phyloP scores from a whole-genome alignment of 1,140 invertebrate genomes.

The Cotesia glomerata region DNA sequence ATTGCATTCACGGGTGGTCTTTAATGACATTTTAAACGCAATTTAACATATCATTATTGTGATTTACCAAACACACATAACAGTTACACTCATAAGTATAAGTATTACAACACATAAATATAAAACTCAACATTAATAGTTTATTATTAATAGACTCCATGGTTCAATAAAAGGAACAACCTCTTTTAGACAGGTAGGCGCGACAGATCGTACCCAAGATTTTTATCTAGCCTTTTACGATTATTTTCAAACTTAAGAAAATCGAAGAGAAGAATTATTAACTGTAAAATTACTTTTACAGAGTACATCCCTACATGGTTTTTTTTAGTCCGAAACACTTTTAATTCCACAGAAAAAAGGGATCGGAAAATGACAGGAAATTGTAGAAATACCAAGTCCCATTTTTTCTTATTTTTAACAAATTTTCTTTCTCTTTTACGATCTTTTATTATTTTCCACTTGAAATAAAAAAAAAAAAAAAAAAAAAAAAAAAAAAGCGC shows the following conservation, averaged over 20 bases:
- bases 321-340: background rate
- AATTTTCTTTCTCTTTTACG: background rate
- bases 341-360: background rate
- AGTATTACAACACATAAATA: background rate
- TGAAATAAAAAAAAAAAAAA: background rate
- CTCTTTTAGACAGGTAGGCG: slow-evolving; percentile 8
- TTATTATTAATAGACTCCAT: background rate
- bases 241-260: slow-evolving; percentile 2
- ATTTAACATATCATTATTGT: background rate
- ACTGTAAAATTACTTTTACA: slow-evolving; percentile 6
- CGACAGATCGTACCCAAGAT: slow-evolving; percentile 8
- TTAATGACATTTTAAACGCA: too few relatives aligned
- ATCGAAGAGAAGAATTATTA: slow-evolving; percentile 10
- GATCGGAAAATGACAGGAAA: too few relatives aligned
- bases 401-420: background rate
- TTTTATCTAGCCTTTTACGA: slow-evolving; percentile 7
- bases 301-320: background rate
- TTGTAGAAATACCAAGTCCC: background rate
- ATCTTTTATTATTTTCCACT: background rate
- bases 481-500: background rate
- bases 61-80: background rate
- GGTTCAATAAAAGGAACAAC: background rate
- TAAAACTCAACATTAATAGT: background rate
- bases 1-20: background rate
- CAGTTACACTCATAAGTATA: background rate